phyloP scores from a whole-genome alignment of 2,797 vertebrate species.

The Eulemur albifrons region DNA sequence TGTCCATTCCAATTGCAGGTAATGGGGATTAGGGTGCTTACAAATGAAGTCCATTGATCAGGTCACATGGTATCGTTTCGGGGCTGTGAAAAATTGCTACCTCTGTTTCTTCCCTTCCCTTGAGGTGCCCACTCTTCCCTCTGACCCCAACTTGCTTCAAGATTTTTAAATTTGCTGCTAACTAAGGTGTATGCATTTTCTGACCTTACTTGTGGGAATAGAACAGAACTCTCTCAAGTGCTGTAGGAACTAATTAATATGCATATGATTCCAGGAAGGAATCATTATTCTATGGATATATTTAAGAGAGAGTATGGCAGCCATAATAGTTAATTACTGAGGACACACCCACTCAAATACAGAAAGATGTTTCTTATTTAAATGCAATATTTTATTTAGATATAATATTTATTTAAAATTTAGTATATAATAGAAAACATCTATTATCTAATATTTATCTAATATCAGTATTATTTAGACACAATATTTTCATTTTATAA shows the following conservation, averaged over 20 bases:
- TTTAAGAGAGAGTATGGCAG: conserved; percentile 80
- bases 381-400: conserved; percentile 65
- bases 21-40: conserved; percentile 71
- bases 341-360: conserved; percentile 77
- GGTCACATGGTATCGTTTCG: conserved; percentile 68
- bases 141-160: conserved; percentile 84
- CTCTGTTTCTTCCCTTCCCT: conserved; percentile 83
- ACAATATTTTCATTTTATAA: conserved; percentile 80
- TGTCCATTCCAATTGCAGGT: conserved; percentile 73
- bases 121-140: conserved; percentile 81
- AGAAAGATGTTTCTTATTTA: conserved; percentile 79
- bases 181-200: conserved; percentile 85
- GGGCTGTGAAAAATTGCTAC: conserved; percentile 78
- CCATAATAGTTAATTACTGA: conserved; percentile 81
- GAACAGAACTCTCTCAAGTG: conserved; percentile 86
- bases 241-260: conserved; percentile 87
- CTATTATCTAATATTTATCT: neutral
- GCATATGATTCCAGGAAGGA: conserved; percentile 86
- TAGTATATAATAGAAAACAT: neutral
- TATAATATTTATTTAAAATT: neutral
- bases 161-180: conserved; percentile 85
- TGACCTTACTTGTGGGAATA: conserved; percentile 87
- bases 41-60: conserved; percentile 76
- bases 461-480: conserved; percentile 71
- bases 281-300: conserved; percentile 86